Percentiles rank a stretch among this genome's conserved stretches.
These are phyloP conservation scores for Muricea muricata DNA, from an alignment of 92 coral and sea anemone genomes.

Conservation along the genomic window DNA sequence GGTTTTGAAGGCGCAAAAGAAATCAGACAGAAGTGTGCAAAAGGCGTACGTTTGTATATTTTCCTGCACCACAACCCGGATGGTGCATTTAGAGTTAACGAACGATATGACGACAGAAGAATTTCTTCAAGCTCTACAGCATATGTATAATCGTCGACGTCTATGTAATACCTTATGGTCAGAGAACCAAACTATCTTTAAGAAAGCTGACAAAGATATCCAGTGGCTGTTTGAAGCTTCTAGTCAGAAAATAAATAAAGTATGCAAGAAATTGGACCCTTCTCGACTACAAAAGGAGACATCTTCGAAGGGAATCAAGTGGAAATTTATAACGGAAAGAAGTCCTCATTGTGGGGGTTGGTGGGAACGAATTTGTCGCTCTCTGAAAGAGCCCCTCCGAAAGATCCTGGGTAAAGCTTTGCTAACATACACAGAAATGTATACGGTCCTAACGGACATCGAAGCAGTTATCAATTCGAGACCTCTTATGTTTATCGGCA, in stretches of 20 bases:
- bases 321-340: slow-evolving; percentile 53
- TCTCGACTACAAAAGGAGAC: slow-evolving; percentile 7
- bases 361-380: too few species aligned
- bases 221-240: slow-evolving; percentile 9
- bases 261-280: slow-evolving; percentile 28
- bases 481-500: slow-evolving; percentile 34
- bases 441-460: slow-evolving; percentile 46
- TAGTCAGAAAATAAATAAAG: not conserved
- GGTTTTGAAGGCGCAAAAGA: not conserved
- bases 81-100: slow-evolving; percentile 60
- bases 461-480: slow-evolving; percentile 54
- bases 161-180: slow-evolving; percentile 55
- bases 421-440: slow-evolving; percentile 35
- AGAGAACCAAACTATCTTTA: slow-evolving; percentile 53
- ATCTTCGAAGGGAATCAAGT: slow-evolving; percentile 38
- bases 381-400: slow-evolving; percentile 46
- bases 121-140: slow-evolving; percentile 51
- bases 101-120: slow-evolving; percentile 45
- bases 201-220: slow-evolving; percentile 31
- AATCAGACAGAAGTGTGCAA: not conserved
- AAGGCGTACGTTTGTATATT: slow-evolving; percentile 51
- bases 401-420: slow-evolving; percentile 31
- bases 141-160: slow-evolving; percentile 53
- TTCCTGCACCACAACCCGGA: slow-evolving; percentile 39
- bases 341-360: slow-evolving; percentile 41